A percentile compares a stretch with the other conserved stretches of the same genome.
phyloP scores from a whole-genome alignment of 2,888 invertebrate genomes.

The Aricia artaxerxes region DNA sequence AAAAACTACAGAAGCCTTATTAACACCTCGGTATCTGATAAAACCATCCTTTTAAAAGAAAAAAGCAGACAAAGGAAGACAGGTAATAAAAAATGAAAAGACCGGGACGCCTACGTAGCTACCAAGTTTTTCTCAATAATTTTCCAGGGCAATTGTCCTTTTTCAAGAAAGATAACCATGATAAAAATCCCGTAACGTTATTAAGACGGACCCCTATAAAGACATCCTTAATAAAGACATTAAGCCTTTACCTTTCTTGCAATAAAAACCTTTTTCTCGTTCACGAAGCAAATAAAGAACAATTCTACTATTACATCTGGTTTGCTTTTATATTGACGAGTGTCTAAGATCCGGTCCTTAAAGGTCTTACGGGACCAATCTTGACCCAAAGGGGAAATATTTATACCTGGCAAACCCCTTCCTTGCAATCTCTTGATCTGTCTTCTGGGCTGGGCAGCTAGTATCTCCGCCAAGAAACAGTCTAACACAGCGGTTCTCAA shows the following conservation, averaged over 20 bases:
- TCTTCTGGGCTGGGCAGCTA: no score
- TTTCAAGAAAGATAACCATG: neutral
- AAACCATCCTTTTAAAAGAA: neutral
- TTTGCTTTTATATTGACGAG: slow-evolving; percentile 17
- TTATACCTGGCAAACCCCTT: neutral
- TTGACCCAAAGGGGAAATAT: neutral
- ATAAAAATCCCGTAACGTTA: slow-evolving; percentile 8
- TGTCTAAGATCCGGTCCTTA: neutral
- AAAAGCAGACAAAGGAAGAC: neutral
- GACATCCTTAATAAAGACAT: slow-evolving; percentile 13
- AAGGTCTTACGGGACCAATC: neutral
- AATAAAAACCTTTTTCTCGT: slow-evolving; percentile 11
- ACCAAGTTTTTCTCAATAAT: neutral
- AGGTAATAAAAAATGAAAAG: neutral
- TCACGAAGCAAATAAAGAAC: neutral
- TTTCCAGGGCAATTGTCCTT: slow-evolving; percentile 11
- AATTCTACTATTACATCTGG: neutral
- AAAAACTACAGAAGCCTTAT: neutral
- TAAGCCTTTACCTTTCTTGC: slow-evolving; percentile 22
- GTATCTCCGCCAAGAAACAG: no score
- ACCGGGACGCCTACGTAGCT: neutral
- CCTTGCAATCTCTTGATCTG: neutral
- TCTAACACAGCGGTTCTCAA: no score
- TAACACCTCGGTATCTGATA: neutral
- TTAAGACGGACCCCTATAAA: slow-evolving; percentile 10